phyloP scores from a whole-genome alignment of 2,888 invertebrate genomes.

The Erynnis tages region DNA sequence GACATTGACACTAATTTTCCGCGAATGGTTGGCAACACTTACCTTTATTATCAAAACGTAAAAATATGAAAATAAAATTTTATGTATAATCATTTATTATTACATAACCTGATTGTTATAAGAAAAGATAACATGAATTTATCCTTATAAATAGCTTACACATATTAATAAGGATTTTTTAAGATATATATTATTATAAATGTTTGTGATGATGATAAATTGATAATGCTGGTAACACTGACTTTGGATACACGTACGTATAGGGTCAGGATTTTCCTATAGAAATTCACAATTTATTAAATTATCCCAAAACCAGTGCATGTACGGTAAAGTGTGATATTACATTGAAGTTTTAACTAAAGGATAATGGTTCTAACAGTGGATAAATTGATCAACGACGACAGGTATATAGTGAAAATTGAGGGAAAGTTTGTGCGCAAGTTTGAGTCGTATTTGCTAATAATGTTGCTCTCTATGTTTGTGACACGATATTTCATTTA shows the following conservation, averaged over 20 bases:
- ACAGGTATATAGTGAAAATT: constrained; percentile 55
- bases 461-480: constrained; percentile 12
- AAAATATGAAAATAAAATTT: no score
- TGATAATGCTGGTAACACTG: not conserved
- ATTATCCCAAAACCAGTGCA: constrained; percentile 3
- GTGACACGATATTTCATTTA: constrained; percentile 14
- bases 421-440: constrained; percentile 58
- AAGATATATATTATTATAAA: no score
- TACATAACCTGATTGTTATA: no score
- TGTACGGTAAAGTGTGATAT: not conserved
- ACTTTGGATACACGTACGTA: constrained; percentile 8
- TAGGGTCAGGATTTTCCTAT: constrained; percentile 3
- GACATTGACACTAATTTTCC: no score
- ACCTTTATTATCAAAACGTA: no score
- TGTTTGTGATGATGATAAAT: no score
- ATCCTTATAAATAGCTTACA: no score
- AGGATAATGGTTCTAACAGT: constrained; percentile 65
- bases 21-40: no score
- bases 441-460: not conserved
- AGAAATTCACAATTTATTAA: constrained; percentile 23
- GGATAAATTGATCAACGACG: constrained; percentile 70
- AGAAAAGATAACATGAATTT: no score
- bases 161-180: no score
- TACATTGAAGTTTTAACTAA: constrained; percentile 2
- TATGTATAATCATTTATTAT: no score